Conservation (phyloP, 2,113 vertebrate species). For the Gorsachius goisagi region DNA sequence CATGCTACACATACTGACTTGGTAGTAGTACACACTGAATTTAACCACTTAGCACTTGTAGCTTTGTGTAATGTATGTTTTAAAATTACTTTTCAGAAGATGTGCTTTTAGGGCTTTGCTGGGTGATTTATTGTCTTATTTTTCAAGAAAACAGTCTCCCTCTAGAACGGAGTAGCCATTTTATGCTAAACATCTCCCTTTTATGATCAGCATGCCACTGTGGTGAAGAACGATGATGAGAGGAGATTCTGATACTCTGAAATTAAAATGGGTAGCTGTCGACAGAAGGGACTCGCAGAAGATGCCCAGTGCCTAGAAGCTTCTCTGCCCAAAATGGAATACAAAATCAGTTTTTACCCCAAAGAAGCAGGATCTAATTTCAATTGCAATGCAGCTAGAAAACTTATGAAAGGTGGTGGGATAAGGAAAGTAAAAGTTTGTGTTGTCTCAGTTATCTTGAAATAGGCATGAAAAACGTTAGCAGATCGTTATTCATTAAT, state of each 20-base stretch:
- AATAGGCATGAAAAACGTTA: neutral
- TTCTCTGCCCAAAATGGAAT: neutral
- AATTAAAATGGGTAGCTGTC: neutral
- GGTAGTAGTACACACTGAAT: neutral
- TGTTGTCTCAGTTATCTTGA: neutral
- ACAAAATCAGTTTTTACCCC: neutral
- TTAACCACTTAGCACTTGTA: neutral
- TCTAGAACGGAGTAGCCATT: neutral
- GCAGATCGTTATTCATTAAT: neutral
- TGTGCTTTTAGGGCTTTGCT: neutral
- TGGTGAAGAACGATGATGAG: fast-evolving
- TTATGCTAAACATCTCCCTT: neutral
- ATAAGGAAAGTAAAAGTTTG: neutral
- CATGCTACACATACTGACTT: neutral
- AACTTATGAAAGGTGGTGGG: neutral
- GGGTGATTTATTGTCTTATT: neutral
- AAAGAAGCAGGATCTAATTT: neutral
- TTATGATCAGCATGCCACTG: neutral
- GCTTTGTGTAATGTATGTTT: neutral
- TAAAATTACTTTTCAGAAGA: neutral
- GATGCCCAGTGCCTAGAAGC: neutral
- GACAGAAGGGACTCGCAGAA: neutral
- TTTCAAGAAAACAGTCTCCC: neutral
- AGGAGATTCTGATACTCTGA: neutral
- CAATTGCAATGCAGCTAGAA: neutral